These are phyloP conservation scores for Neocrepidodera transversa DNA, from an alignment of 2,888 invertebrate genomes.

Conservation along the genomic window DNA sequence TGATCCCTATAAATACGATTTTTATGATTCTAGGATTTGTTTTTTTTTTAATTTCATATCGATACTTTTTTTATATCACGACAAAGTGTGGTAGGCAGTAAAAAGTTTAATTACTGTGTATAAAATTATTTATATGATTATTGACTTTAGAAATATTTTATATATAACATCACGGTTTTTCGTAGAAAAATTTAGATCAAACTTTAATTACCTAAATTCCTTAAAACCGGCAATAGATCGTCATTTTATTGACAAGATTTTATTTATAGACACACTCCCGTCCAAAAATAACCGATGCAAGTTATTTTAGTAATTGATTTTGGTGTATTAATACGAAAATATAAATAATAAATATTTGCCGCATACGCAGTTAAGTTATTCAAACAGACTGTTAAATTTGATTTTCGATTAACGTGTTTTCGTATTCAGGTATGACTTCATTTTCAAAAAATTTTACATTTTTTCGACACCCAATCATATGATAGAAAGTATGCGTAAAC, in stretches of 20 bases:
- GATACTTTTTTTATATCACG: too few relatives aligned
- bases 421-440: conserved; percentile 8
- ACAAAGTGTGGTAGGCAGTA: too few relatives aligned
- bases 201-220: neutral
- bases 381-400: neutral
- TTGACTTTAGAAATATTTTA: neutral
- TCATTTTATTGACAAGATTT: conserved; percentile 1
- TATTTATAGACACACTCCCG: conserved; percentile 8
- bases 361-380: neutral
- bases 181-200: neutral
- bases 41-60: too few relatives aligned
- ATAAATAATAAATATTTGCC: conserved; percentile 10
- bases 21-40: too few relatives aligned
- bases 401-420: neutral
- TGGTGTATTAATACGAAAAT: neutral
- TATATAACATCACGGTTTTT: neutral
- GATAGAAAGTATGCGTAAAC: conserved; percentile 10
- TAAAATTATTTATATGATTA: too few relatives aligned
- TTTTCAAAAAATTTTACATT: conserved; percentile 8
- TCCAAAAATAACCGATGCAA: conserved; percentile 14
- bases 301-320: conserved; percentile 17
- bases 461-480: conserved; percentile 4
- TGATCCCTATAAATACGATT: too few relatives aligned
- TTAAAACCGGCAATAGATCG: neutral
- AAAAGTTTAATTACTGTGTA: too few relatives aligned